Percentiles rank a stretch among this genome's conserved stretches.
These are phyloP conservation scores for Agrochola circellaris DNA, from an alignment of 2,888 invertebrate species.

Conservation along the genomic window DNA sequence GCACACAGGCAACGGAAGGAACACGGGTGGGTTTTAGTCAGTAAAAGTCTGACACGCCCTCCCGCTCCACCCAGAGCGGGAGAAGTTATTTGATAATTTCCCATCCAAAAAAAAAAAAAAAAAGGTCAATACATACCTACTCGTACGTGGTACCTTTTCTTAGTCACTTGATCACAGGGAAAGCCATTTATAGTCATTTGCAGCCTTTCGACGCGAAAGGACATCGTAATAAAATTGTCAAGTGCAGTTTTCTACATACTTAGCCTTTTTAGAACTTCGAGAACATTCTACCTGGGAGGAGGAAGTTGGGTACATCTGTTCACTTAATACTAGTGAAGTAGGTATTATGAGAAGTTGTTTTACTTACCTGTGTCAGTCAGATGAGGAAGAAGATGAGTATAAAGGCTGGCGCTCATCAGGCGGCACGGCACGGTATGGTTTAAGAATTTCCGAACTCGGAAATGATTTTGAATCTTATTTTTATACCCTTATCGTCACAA, in stretches of 20 bases:
- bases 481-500: too few species aligned
- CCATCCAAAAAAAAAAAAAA: too few species aligned
- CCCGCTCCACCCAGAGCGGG: too few species aligned
- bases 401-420: not conserved
- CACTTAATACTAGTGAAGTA: not conserved
- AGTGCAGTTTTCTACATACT: not conserved
- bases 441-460: not conserved
- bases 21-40: too few species aligned
- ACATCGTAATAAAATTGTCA: conserved; percentile 41
- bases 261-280: conserved; percentile 7
- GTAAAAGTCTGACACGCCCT: too few species aligned
- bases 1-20: too few species aligned
- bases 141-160: not conserved
- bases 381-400: not conserved
- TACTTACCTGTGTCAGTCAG: not conserved
- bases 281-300: not conserved
- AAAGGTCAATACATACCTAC: not conserved
- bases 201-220: conserved; percentile 23
- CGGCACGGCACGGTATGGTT: not conserved
- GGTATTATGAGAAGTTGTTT: not conserved
- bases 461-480: not conserved
- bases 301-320: too few species aligned
- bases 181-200: conserved; percentile 17
- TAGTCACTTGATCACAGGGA: not conserved
- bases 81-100: too few species aligned